Conservation (phyloP, 2,797 vertebrate genomes). For the Scyliorhinus canicula region DNA sequence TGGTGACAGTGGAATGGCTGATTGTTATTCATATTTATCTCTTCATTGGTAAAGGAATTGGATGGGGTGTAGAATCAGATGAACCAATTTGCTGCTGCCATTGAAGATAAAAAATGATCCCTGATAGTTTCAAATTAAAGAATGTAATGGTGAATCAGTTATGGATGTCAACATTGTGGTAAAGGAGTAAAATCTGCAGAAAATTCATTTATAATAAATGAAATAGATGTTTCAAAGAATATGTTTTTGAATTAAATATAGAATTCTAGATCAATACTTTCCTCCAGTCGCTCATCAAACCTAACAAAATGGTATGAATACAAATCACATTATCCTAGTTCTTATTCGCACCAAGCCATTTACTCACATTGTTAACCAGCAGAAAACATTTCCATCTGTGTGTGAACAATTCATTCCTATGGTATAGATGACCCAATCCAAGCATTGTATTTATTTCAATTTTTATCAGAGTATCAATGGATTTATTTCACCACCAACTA, state of each 20-base stretch:
- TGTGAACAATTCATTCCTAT: background rate
- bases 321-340: background rate
- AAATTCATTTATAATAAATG: background rate
- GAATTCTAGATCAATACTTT: background rate
- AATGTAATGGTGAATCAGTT: background rate
- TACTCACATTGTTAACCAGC: background rate
- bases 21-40: background rate
- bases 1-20: too few species aligned
- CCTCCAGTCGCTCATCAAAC: background rate
- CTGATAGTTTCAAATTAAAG: background rate
- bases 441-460: background rate
- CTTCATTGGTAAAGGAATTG: background rate
- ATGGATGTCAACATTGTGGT: background rate
- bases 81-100: background rate
- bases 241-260: constrained; percentile 7
- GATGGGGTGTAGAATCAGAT: background rate
- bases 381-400: background rate
- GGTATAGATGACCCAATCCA: background rate
- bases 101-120: background rate
- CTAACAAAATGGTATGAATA: background rate
- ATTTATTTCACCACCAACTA: background rate
- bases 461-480: background rate
- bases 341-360: background rate
- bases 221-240: background rate
- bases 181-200: background rate